phyloP scores from a whole-genome alignment of 2,797 vertebrate species.

The Gymnothorax reevesii region DNA sequence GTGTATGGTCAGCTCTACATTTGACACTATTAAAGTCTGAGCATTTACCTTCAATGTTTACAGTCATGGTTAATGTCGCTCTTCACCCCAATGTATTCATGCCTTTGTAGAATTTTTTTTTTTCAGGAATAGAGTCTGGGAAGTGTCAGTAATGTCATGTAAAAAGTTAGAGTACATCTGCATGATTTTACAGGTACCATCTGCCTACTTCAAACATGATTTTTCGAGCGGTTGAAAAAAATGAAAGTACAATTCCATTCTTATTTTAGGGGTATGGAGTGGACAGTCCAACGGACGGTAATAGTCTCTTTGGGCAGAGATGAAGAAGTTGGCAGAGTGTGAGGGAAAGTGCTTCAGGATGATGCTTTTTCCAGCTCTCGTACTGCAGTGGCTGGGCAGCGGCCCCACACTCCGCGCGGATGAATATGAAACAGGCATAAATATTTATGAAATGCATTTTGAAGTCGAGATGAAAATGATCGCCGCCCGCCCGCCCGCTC shows the following conservation, averaged over 20 bases:
- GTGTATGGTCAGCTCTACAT: too few species aligned
- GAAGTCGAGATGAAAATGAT: constrained; percentile 58
- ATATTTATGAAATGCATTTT: constrained; percentile 71
- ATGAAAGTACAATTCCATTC: not conserved
- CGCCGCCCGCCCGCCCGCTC: constrained; percentile 34
- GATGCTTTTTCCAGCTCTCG: not conserved
- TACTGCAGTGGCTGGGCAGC: not conserved
- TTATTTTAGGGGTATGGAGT: not conserved
- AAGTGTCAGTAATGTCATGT: not conserved
- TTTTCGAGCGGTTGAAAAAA: not conserved
- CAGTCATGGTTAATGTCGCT: too few species aligned
- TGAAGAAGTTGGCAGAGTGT: not conserved
- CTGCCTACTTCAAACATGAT: too few species aligned
- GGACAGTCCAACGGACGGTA: not conserved
- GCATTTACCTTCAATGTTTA: too few species aligned
- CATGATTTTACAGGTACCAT: too few species aligned
- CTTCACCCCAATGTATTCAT: not conserved
- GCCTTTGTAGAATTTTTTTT: not conserved
- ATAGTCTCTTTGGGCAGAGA: not conserved
- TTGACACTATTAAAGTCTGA: too few species aligned
- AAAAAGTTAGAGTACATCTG: not conserved
- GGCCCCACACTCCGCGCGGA: constrained; percentile 30
- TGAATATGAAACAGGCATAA: constrained; percentile 66
- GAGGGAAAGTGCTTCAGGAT: not conserved
- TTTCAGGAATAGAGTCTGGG: too few species aligned